Evolutionary conservation across 2,888 invertebrate genomes (phyloP), one percentile per base, ranked within the genome.

Genomic region (Linyphia triangularis): DNA sequence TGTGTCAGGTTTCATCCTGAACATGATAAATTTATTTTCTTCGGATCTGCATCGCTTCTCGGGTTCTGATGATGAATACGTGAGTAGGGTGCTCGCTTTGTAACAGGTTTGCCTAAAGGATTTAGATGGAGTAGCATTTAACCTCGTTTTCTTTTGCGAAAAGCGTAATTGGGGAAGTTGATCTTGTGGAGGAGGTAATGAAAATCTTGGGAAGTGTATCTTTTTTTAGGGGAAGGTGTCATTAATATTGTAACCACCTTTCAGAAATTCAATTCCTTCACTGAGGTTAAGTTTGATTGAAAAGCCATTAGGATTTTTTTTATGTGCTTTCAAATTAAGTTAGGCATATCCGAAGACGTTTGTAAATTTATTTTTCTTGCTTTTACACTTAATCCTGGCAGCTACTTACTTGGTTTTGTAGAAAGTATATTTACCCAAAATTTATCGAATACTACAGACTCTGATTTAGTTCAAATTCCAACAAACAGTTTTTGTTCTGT

Each of bases 1-100:
- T 77, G 84, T 85, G 84, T 85, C 84, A 85, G 77, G 75, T 69
- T 85, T 85, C 75, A 59, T 77, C 61, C 59, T 57, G 84, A 77
- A 69, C 59, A 77, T 77, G 84, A 85, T 85, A 85, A 85, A 85
- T 85, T 77, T 85, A n/a, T n/a, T 72, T 61, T 57, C 37, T 61
- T 57, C 59, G 37, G n/a, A 65, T 65, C 24, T 79, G 78, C 78
- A 28, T 43, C 72, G 78, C 40, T 63, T n/a, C 33, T 30, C 59
- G 9, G 16, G 43, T 28, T 59, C 9, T 65, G 67, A 67, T 72
- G 70, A 72, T 79, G 78, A 79, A 79, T 79, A 65, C 67, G 37
- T 79, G 78, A 79, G 78, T 65, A 51, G 19, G 59, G 24, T 30
- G 43, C 30, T 33, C 43, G 51, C 51, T n/a, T 51, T 13, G 16